These are phyloP conservation scores for Neoaliturus tenellus DNA, from an alignment of 2,888 invertebrate species.

Conservation along the genomic window DNA sequence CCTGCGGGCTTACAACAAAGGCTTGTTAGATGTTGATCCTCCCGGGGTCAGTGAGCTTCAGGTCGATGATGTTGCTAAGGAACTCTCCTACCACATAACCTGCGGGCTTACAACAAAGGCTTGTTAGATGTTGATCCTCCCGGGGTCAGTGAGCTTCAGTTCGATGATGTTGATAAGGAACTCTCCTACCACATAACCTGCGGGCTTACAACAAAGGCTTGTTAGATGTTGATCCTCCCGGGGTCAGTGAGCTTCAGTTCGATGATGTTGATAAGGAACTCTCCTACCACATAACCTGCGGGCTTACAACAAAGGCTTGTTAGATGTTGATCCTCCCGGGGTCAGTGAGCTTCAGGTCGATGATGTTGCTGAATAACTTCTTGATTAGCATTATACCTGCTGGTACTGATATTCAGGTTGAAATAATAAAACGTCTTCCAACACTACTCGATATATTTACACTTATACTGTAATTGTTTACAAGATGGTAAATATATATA, in stretches of 20 bases:
- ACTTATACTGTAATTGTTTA: no score
- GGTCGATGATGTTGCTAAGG: neutral
- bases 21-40: neutral
- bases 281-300: neutral
- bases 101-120: no score
- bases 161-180: neutral
- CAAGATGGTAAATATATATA: no score
- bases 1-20: conserved; percentile 30
- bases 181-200: neutral
- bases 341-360: no score
- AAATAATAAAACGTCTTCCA: no score
- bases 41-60: neutral
- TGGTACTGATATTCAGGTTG: no score
- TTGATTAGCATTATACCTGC: no score
- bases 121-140: neutral
- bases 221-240: neutral
- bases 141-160: neutral
- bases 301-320: no score
- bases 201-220: no score
- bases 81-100: neutral
- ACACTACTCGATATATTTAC: no score
- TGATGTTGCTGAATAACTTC: no score
- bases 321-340: no score
- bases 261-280: neutral
- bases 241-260: neutral